Evolutionary conservation across 2,888 invertebrate genomes (phyloP), one percentile per base, ranked within the genome.

Genomic region (Drosophila pegasa): DNA sequence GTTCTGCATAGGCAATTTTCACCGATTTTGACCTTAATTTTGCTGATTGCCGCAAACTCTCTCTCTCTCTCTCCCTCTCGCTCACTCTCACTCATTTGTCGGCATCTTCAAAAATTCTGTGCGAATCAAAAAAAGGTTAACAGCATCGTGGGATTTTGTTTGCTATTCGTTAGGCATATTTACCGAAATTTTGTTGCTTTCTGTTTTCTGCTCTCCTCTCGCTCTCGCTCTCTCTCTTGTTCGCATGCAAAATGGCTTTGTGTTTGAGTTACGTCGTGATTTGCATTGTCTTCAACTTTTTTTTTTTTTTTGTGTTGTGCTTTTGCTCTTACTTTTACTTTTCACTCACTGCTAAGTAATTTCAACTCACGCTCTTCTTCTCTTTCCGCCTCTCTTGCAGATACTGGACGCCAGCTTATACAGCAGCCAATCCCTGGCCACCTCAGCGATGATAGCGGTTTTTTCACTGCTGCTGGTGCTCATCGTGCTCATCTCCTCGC

Each of bases 341-440:
- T 52, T 61, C 58, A 65, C 70, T 74, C 43, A 52, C 51, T n/a
- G 60, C 56, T 29, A 67, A 72, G 56, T 56, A 64, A 63, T 29
- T 57, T 52, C 51, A 64, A 75, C 62, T 81, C 54, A 78, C 40
- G 38, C 48, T 62, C 56, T 57, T 56, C 86, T 75, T 95, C 95
- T 37, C 27, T 41, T 33, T 69, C 16, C 65, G 22, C 41, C 22
- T 61, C 29, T 87, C 78, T 95, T 95, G 9, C 96, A 97, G 97
- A 95, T 96, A 93, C 95, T 97, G 93, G 96, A 97, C 93, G 96
- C 96, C 79, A 96, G 96, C 93, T 96, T 96, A 93, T 96, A 96
- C 93, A 96, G 95, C 93, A 96, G 96, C 91, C 96, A 96, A 82
- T 96, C 96, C 76, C 93, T 97, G 86, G 96, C 96, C 93, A 96